A percentile compares a stretch with the other conserved stretches of the same genome.
phyloP scores from a whole-genome alignment of 2,113 vertebrate species.

The Platysteira castanea region DNA sequence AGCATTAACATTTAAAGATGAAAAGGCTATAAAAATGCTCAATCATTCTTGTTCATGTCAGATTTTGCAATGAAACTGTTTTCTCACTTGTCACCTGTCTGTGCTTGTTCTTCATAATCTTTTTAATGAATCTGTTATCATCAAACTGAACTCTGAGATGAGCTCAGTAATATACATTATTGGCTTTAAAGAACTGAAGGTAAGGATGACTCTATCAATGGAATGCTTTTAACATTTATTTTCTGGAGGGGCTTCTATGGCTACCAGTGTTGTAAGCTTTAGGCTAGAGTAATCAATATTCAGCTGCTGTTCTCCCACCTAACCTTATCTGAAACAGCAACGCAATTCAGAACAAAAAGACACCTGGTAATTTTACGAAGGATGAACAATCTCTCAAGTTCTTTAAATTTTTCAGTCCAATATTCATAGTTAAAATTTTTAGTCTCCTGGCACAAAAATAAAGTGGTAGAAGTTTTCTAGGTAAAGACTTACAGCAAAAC shows the following conservation, averaged over 20 bases:
- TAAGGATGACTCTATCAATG: neutral
- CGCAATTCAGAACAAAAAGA: neutral
- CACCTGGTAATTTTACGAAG: neutral
- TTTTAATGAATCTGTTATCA: neutral
- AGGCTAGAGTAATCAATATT: neutral
- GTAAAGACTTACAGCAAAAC: neutral
- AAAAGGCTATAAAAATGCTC: conserved; percentile 24
- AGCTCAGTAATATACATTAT: neutral
- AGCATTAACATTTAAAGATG: neutral
- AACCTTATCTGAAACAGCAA: neutral
- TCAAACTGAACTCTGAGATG: neutral
- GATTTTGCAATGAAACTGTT: neutral
- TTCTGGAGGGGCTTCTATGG: neutral
- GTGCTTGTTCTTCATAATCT: conserved; percentile 8
- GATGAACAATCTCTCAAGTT: neutral
- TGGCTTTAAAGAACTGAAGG: neutral
- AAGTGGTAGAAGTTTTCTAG: neutral
- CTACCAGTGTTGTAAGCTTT: neutral
- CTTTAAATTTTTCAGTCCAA: neutral
- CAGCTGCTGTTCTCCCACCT: neutral
- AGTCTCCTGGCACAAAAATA: neutral
- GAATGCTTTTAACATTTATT: neutral
- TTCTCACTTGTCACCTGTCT: neutral
- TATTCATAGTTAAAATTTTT: neutral
- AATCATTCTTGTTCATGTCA: conserved; percentile 5